A percentile compares a stretch with the other conserved stretches of the same genome.
These are phyloP conservation scores for Pocillopora meandrina DNA, from an alignment of 92 coral and sea anemone genomes.

Conservation along the genomic window DNA sequence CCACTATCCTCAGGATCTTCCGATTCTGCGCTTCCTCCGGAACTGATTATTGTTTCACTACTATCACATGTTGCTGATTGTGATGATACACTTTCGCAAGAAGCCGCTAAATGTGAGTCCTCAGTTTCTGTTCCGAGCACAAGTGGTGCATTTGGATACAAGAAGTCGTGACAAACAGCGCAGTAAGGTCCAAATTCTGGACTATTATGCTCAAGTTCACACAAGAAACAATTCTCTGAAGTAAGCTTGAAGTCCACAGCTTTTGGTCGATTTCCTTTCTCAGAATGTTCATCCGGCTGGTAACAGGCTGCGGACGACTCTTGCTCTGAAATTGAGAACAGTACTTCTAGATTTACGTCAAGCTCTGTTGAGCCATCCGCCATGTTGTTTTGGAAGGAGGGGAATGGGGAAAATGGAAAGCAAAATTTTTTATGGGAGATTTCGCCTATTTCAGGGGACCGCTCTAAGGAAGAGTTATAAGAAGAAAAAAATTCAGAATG, in stretches of 20 bases:
- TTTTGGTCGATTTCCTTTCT: conserved; percentile 34
- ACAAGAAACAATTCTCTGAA: conserved; percentile 49
- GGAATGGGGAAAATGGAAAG: background rate
- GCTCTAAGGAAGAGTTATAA: too few relatives aligned
- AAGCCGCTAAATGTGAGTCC: background rate
- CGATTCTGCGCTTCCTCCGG: conserved; percentile 15
- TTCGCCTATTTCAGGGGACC: too few relatives aligned
- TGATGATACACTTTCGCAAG: background rate
- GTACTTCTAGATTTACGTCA: background rate
- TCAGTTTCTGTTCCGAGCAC: conserved; percentile 1
- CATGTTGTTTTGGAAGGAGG: conserved; percentile 24
- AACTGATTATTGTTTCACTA: background rate
- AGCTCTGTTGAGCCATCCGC: conserved; percentile 6
- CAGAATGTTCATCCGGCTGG: conserved; percentile 8
- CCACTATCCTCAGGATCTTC: conserved; percentile 25
- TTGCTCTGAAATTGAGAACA: background rate
- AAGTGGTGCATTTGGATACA: conserved; percentile 55
- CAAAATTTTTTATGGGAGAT: background rate
- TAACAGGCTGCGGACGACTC: conserved; percentile 9
- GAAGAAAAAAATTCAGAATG: too few relatives aligned
- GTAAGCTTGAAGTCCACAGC: conserved; percentile 42
- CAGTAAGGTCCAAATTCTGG: conserved; percentile 69
- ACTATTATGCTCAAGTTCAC: conserved; percentile 52
- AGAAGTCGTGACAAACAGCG: conserved; percentile 63
- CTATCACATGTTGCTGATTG: background rate